Base-by-base conservation (phyloP, 2,797 vertebrate genomes). In the Setipinna tenuifilis region DNA sequence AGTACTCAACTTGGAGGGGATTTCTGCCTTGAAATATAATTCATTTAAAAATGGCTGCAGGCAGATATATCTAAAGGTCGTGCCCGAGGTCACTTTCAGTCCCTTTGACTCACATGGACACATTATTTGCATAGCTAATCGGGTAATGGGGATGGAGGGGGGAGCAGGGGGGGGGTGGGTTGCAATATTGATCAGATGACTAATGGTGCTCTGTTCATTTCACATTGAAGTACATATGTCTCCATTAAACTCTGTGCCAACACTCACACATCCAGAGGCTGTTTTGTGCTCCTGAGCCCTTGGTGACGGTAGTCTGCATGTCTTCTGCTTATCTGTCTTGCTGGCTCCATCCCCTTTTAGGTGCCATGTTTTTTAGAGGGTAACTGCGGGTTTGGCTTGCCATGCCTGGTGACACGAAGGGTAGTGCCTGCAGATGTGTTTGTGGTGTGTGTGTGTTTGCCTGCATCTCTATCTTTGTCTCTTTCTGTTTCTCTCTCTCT, bases 381-480 rank as follows among this genome's bases (percentile, higher is more conserved):
- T 44, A 17, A 78, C 19, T 41, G 35, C 9, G 31, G 31, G 71
- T 75, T 4, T 41, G 35, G 71, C 17, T 78, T 78, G 35, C 71
- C 17, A 2, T 78, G 58, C 58, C 58, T 78, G 35, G 5, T 78
- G 71, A 41, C 17, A 78, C 44, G 71, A 78, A n/a, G 11, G 82
- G 65, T 35, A 50, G 17, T 61, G 17, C 31, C 92, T 94, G 93
- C 94, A 90, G 92, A 91, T 87, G 85, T 91, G 86, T 92, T 28
- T 92, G 87, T 93, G 91, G 82, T 90, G 11, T 83, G 7, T 81
- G 65, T 83, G 58, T 87, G 50, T 83, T 31, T 86, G 14, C 86
- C 57, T 83, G 61, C 85, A 14, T 89, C 82, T 91, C 82, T 21
- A 6, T 89, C 1, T 89, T 80, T 91, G 54, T 68, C 7, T 25